Conservation (phyloP, 2,113 vertebrate genomes). For the Ophiodon elongatus region DNA sequence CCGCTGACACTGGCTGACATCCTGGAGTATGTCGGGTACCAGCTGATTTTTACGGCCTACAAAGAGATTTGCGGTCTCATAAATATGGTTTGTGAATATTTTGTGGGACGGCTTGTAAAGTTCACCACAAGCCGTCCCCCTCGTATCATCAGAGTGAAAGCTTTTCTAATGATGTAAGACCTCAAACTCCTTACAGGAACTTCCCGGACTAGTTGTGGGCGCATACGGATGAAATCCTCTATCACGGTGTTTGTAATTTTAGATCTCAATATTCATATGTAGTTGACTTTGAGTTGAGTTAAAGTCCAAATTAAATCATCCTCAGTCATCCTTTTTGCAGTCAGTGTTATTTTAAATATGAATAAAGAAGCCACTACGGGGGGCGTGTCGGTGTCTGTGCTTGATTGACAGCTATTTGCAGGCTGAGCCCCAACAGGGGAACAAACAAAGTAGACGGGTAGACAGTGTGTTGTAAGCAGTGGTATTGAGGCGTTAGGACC, state of each 20-base stretch:
- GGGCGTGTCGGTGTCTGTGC: neutral
- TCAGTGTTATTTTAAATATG: neutral
- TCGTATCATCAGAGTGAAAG: slow-evolving; percentile 21
- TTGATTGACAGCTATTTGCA: neutral
- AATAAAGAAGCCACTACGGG: neutral
- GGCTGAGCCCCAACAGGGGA: neutral
- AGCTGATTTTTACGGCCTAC: slow-evolving; percentile 15
- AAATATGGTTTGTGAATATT: slow-evolving; percentile 54
- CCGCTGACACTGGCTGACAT: slow-evolving; percentile 35
- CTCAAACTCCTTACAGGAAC: slow-evolving; percentile 6
- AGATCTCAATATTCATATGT: neutral
- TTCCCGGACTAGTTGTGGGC: neutral
- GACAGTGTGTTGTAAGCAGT: neutral
- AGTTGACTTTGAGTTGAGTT: neutral
- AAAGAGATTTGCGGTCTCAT: slow-evolving; percentile 47
- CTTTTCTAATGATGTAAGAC: slow-evolving; percentile 20
- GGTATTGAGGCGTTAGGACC: neutral
- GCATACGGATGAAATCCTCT: neutral
- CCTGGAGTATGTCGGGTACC: slow-evolving; percentile 41
- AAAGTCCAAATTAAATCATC: neutral
- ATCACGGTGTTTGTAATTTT: neutral
- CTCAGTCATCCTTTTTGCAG: neutral
- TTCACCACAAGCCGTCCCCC: neutral
- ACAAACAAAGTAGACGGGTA: neutral
- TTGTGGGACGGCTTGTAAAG: slow-evolving; percentile 46